phyloP scores from a whole-genome alignment of 2,797 vertebrate genomes.

The Periophthalmus magnuspinnatus region DNA sequence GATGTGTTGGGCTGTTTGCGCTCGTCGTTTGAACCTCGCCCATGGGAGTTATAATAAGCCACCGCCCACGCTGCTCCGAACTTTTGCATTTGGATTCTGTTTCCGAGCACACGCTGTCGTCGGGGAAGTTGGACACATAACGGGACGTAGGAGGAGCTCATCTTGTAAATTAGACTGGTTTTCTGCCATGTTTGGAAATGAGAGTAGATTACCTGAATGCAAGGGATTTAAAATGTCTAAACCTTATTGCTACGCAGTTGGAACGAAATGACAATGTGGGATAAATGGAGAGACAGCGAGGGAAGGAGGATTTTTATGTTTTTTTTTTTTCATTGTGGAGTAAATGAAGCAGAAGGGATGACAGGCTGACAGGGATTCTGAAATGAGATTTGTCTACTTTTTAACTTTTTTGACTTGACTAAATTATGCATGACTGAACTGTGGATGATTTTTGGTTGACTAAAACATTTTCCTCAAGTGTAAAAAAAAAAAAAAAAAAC shows the following conservation, averaged over 20 bases:
- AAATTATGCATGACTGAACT: constrained; percentile 21
- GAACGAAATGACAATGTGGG: constrained; percentile 17
- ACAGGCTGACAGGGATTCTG: constrained; percentile 29
- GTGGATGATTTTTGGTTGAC: not conserved
- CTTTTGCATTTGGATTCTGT: constrained; percentile 54
- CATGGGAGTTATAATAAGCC: constrained; percentile 60
- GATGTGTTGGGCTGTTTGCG: constrained; percentile 47
- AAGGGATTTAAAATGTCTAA: constrained; percentile 12
- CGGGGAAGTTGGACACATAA: constrained; percentile 45
- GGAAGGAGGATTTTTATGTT: constrained; percentile 20
- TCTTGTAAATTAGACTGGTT: constrained; percentile 19
- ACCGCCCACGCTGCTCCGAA: constrained; percentile 41
- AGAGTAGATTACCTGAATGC: constrained; percentile 22
- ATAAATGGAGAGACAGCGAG: constrained; percentile 10
- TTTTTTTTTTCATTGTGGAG: constrained; percentile 38
- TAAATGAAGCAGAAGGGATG: constrained; percentile 33
- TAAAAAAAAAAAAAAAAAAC: too few relatives aligned
- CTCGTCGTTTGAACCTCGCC: constrained; percentile 67
- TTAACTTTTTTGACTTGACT: constrained; percentile 4
- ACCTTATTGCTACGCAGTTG: not conserved
- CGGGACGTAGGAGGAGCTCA: constrained; percentile 28
- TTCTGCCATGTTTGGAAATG: constrained; percentile 13
- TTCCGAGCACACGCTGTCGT: constrained; percentile 32
- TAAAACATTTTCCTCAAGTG: not conserved
- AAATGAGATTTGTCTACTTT: constrained; percentile 23